Percentiles rank a stretch among this genome's conserved stretches.
Evolutionary conservation across 1,140 invertebrate genomes (phyloP).

Genomic region (Homarus americanus): DNA sequence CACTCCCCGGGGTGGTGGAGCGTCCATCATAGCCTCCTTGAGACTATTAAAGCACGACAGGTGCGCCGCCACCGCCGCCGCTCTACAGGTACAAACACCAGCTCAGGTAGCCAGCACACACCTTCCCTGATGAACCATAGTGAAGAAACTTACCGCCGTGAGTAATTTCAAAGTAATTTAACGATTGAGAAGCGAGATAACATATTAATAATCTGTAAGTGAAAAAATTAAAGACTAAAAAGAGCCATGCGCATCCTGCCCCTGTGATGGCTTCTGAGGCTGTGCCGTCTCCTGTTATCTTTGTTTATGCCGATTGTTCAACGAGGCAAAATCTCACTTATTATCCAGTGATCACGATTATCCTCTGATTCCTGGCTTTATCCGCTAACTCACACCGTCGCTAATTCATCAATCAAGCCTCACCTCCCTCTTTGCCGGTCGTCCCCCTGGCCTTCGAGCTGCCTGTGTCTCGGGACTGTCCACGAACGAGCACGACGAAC

Average conservation of each 20-base stretch:
- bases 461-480: too few relatives aligned
- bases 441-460: too few relatives aligned
- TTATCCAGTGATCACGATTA: background rate
- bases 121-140: too few relatives aligned
- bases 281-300: background rate
- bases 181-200: background rate
- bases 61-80: background rate
- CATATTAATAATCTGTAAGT: background rate
- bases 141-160: background rate
- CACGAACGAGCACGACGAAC: too few relatives aligned
- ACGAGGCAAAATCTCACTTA: background rate
- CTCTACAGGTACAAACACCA: background rate
- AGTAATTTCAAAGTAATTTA: background rate
- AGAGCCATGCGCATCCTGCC: background rate
- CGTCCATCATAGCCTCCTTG: background rate
- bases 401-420: background rate
- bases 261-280: background rate
- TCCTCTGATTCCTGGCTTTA: background rate
- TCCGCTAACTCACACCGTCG: background rate
- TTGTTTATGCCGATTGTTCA: background rate
- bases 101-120: too few relatives aligned
- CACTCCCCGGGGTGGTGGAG: background rate
- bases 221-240: background rate
- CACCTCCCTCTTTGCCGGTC: too few relatives aligned
- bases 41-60: background rate